Evolutionary conservation across 2,113 vertebrate genomes (phyloP).

Genomic region (Casuarius casuarius): DNA sequence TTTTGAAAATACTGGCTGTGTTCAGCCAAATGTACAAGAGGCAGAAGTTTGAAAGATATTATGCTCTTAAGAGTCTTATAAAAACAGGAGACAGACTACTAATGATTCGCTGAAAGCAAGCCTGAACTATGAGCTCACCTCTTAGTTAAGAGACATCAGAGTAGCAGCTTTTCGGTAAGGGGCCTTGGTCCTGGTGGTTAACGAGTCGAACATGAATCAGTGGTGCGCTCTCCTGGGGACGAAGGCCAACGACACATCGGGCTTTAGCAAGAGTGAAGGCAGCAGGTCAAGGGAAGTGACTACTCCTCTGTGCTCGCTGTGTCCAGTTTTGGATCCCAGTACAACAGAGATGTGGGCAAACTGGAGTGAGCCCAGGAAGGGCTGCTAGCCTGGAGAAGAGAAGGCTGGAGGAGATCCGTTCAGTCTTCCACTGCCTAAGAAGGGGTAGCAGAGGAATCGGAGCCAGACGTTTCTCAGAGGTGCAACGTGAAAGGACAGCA

Average conservation of each 20-base stretch:
- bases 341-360: neutral
- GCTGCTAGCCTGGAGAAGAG: neutral
- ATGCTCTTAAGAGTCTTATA: neutral
- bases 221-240: rapidly evolving
- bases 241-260: neutral
- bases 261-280: neutral
- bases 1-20: neutral
- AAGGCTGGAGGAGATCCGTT: neutral
- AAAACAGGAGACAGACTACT: neutral
- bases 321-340: neutral
- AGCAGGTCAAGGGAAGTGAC: neutral
- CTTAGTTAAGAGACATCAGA: neutral
- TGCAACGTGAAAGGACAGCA: neutral
- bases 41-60: neutral
- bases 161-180: neutral
- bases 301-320: neutral
- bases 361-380: neutral
- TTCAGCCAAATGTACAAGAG: neutral
- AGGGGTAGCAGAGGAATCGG: neutral
- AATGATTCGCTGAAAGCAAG: neutral
- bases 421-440: neutral
- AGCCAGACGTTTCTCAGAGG: neutral
- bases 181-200: neutral
- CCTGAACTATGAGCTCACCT: neutral
- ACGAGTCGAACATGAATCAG: neutral